Conservation (phyloP, 2,888 invertebrate genomes). For the Orchestes rusci region DNA sequence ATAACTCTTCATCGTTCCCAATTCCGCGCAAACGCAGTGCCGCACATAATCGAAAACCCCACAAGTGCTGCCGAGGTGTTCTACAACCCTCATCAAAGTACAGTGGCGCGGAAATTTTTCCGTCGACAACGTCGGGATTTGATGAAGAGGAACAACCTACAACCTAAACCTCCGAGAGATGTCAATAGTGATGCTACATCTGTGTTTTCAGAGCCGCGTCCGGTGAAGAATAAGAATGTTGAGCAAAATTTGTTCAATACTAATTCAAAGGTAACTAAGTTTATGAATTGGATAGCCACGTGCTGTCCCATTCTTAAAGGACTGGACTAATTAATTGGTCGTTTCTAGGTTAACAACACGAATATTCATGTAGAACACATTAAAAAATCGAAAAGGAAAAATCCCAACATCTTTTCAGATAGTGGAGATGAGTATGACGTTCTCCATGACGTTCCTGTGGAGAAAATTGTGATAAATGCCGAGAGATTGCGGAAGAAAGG, state of each 20-base stretch:
- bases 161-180: conserved; percentile 51
- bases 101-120: conserved; percentile 88
- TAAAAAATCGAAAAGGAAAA: conserved; percentile 52
- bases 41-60: conserved; percentile 46
- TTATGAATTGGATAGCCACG: no score
- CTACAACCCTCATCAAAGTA: conserved; percentile 90
- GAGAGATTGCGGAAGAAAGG: conserved; percentile 35
- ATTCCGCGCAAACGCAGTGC: conserved; percentile 56
- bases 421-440: conserved; percentile 52
- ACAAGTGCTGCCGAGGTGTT: conserved; percentile 70
- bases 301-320: no score
- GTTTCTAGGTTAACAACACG: conserved; percentile 54
- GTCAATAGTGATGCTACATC: conserved; percentile 50
- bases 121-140: conserved; percentile 69
- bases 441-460: conserved; percentile 35
- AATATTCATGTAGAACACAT: conserved; percentile 67
- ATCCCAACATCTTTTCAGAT: conserved; percentile 61
- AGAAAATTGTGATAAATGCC: conserved; percentile 36
- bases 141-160: conserved; percentile 57
- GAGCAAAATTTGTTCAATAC: conserved; percentile 57
- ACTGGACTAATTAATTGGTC: background rate
- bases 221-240: conserved; percentile 38
- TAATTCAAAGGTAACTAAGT: conserved; percentile 56
- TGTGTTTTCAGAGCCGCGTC: conserved; percentile 29
- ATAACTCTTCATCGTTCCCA: conserved; percentile 46